phyloP scores from a whole-genome alignment of 1,140 invertebrate species.

The Sminthurinus signatus region DNA sequence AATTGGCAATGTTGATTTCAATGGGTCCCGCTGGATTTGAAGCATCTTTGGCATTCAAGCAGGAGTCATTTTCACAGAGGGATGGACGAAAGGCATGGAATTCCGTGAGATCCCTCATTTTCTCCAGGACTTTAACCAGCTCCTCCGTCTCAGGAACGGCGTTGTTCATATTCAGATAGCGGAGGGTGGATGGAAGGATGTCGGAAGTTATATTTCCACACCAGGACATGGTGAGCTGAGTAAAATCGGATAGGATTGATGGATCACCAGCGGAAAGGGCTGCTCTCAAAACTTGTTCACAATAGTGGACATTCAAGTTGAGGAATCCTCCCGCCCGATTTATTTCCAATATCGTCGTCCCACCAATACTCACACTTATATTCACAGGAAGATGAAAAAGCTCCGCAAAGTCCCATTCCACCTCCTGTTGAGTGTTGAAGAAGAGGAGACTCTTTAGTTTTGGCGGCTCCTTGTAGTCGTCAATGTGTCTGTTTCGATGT shows the following conservation, averaged over 20 bases:
- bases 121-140: slow-evolving; percentile 1
- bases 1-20: slow-evolving; percentile 1
- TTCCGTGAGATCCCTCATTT: slow-evolving; percentile 5
- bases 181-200: not conserved
- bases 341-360: slow-evolving; percentile 19
- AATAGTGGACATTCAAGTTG: slow-evolving; percentile 19
- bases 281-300: slow-evolving; percentile 3
- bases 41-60: not conserved
- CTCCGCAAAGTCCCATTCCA: slow-evolving; percentile 11
- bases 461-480: slow-evolving; percentile 11
- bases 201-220: not conserved
- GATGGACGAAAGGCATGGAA: slow-evolving; percentile 18
- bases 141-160: slow-evolving; percentile 10
- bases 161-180: slow-evolving; percentile 21
- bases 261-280: not conserved
- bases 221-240: slow-evolving; percentile 11
- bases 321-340: not conserved
- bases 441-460: slow-evolving; percentile 14
- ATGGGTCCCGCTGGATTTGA: slow-evolving; percentile 2
- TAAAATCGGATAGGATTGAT: no score
- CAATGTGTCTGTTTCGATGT: slow-evolving; percentile 6
- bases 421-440: slow-evolving; percentile 6
- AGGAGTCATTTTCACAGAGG: slow-evolving; percentile 10
- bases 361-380: slow-evolving; percentile 11
- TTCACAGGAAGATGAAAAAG: slow-evolving; percentile 7